phyloP scores from a whole-genome alignment of 2,888 invertebrate genomes.

The Drosophila mayaguana region DNA sequence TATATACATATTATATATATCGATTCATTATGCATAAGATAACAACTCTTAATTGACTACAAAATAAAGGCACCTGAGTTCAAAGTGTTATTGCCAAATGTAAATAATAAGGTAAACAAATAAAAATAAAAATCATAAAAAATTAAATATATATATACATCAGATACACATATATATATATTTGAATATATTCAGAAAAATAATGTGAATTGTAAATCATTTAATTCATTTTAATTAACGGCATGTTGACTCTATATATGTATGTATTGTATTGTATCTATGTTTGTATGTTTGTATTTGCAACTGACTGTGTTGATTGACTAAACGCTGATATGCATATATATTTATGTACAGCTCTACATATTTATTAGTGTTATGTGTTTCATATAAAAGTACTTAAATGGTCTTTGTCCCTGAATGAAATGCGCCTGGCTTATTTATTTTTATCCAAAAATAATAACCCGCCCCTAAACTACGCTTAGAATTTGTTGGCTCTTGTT shows the following conservation, averaged over 20 bases:
- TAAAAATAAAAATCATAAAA: constrained; percentile 30
- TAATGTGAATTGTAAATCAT: constrained; percentile 32
- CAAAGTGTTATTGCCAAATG: constrained; percentile 75
- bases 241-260: constrained; percentile 63
- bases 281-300: constrained; percentile 15
- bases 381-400: constrained; percentile 70
- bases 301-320: constrained; percentile 45
- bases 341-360: constrained; percentile 24
- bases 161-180: constrained; percentile 10
- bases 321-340: constrained; percentile 46
- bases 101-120: constrained; percentile 57
- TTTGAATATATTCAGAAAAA: constrained; percentile 17
- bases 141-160: constrained; percentile 33
- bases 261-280: neutral
- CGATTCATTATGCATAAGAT: constrained; percentile 73
- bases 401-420: constrained; percentile 79
- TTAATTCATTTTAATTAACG: constrained; percentile 72
- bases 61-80: constrained; percentile 84
- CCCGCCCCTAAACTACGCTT: constrained; percentile 31
- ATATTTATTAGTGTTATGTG: constrained; percentile 16
- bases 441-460: constrained; percentile 11
- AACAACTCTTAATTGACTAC: constrained; percentile 83
- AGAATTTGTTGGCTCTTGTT: constrained; percentile 58
- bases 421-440: constrained; percentile 65
- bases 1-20: constrained; percentile 24